Percentiles rank a stretch among this genome's conserved stretches.
Evolutionary conservation across 2,888 invertebrate species (phyloP).

Genomic region (Hesperia comma): DNA sequence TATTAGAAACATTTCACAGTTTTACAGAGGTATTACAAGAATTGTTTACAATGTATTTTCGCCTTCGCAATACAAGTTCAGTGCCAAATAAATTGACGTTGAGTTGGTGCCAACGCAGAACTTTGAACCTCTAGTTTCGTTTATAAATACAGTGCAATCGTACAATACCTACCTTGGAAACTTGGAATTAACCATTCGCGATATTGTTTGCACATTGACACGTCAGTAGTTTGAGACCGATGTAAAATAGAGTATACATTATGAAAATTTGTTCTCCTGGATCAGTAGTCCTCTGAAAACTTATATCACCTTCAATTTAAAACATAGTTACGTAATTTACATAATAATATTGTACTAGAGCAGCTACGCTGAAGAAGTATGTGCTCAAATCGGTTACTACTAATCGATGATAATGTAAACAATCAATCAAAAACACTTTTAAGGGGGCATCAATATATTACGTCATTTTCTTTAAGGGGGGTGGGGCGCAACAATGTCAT

Average conservation of each 20-base stretch:
- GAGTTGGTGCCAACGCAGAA: constrained; percentile 39
- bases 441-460: no score
- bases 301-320: no score
- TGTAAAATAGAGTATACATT: neutral
- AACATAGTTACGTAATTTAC: no score
- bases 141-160: constrained; percentile 39
- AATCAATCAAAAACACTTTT: no score
- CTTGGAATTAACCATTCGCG: neutral
- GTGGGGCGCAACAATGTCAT: no score
- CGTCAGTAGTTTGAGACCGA: neutral
- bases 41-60: constrained; percentile 21
- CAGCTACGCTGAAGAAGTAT: no score
- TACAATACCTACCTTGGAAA: no score
- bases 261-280: neutral
- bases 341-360: no score
- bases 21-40: constrained; percentile 5
- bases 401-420: no score
- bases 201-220: neutral
- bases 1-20: neutral
- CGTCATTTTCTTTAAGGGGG: no score
- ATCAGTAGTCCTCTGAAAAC: no score
- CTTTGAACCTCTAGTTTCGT: constrained; percentile 32
- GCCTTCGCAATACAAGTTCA: constrained; percentile 14
- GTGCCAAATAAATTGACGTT: constrained; percentile 43
- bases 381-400: no score